Evolutionary conservation across 2,113 vertebrate genomes (phyloP).

Genomic region (Toxotes jaculatrix): DNA sequence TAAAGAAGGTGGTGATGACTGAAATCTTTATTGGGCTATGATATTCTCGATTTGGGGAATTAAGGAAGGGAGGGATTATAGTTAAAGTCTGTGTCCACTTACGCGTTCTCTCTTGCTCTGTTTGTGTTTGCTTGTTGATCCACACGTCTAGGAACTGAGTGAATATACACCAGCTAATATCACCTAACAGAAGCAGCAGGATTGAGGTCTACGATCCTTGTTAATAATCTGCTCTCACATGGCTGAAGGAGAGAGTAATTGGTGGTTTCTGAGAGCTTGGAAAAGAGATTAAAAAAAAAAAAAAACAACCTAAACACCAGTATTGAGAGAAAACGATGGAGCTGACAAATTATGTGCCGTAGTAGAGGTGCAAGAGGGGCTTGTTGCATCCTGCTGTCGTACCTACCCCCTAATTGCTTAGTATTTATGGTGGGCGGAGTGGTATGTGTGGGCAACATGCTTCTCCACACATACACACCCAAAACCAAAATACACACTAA

Average conservation of each 20-base stretch:
- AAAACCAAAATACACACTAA: conserved; percentile 67
- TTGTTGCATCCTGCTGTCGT: conserved; percentile 61
- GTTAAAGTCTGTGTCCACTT: conserved; percentile 12
- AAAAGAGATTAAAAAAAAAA: conserved; percentile 11
- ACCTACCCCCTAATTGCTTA: conserved; percentile 55
- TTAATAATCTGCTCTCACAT: conserved; percentile 34
- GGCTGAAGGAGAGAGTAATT: conserved; percentile 36
- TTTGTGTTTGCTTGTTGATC: not conserved
- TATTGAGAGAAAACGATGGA: not conserved
- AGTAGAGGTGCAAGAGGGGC: conserved; percentile 30
- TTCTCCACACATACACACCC: conserved; percentile 57
- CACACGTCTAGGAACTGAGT: conserved; percentile 3
- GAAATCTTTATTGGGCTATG: conserved; percentile 28
- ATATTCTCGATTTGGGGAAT: conserved; percentile 16
- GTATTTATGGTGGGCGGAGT: conserved; percentile 65
- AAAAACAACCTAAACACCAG: too few relatives aligned
- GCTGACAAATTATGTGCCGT: not conserved
- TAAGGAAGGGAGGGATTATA: conserved; percentile 12
- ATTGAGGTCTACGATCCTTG: conserved; percentile 22
- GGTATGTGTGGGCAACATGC: conserved; percentile 58
- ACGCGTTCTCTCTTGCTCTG: conserved; percentile 1
- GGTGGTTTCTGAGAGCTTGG: conserved; percentile 26
- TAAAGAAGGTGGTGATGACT: conserved; percentile 17
- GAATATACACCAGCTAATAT: conserved; percentile 1
- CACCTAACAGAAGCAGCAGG: conserved; percentile 10